Conservation (phyloP, 2,113 vertebrate genomes). For the Seriola rivoliana region DNA sequence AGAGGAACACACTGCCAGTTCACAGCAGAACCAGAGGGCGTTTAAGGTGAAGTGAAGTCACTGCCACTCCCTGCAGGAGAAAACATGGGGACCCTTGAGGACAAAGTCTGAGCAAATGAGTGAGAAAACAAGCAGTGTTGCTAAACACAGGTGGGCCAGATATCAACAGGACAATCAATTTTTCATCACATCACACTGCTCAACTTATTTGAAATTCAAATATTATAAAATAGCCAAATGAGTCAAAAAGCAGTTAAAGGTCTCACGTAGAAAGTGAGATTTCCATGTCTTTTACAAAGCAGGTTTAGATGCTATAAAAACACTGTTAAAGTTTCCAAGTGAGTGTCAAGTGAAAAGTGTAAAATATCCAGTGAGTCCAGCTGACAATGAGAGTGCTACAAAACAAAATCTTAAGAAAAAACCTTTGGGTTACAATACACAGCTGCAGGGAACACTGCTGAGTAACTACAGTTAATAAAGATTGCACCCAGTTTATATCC, state of each 20-base stretch:
- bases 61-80: background rate
- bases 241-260: background rate
- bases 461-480: background rate
- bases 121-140: background rate
- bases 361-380: slow-evolving; percentile 2
- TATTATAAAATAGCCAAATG: background rate
- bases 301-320: too few species aligned
- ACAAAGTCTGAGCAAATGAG: background rate
- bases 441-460: background rate
- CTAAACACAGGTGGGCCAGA: background rate
- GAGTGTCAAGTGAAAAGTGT: too few species aligned
- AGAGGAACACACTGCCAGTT: background rate
- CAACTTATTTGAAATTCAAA: background rate
- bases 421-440: background rate
- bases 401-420: background rate
- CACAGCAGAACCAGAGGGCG: background rate
- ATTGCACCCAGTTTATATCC: background rate
- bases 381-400: background rate
- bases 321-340: too few species aligned
- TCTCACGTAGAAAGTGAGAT: too few species aligned
- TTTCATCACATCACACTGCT: slow-evolving; percentile 9
- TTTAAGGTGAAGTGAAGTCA: background rate
- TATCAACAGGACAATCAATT: slow-evolving; percentile 17
- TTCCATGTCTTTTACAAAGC: too few species aligned
- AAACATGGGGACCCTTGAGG: background rate